Evolutionary conservation across 2,113 vertebrate species (phyloP).

Genomic region (Naja naja): DNA sequence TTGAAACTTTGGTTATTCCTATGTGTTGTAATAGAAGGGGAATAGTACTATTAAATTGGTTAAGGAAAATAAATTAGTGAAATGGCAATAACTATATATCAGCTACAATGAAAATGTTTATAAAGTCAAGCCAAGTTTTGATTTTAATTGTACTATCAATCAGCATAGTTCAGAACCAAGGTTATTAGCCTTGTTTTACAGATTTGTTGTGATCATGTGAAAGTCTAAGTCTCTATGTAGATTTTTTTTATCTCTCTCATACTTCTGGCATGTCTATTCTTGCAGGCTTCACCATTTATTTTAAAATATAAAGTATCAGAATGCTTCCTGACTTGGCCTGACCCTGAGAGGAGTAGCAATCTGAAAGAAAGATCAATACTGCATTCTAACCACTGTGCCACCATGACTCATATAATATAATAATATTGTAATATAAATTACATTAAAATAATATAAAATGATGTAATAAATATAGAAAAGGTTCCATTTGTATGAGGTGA

Average conservation of each 20-base stretch:
- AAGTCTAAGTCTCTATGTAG: neutral
- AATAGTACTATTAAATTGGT: neutral
- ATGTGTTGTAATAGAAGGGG: neutral
- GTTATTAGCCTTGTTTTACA: neutral
- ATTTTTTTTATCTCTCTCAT: neutral
- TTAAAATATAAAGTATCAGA: neutral
- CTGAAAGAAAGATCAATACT: neutral
- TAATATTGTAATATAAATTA: neutral
- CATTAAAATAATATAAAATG: neutral
- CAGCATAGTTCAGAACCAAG: neutral
- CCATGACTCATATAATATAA: neutral
- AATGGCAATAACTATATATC: neutral
- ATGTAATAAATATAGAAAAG: neutral
- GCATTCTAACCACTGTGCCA: neutral
- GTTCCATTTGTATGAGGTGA: neutral
- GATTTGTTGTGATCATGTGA: neutral
- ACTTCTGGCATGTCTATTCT: neutral
- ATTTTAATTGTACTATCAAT: neutral
- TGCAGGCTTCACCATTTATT: neutral
- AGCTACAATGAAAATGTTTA: neutral
- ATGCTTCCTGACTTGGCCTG: neutral
- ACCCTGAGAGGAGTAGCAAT: neutral
- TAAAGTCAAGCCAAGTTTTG: neutral
- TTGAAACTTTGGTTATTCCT: neutral
- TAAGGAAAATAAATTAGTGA: neutral